Evolutionary conservation across 2,113 vertebrate species (phyloP), one percentile per base, ranked within the genome.

Genomic region (Eublepharis macularius): DNA sequence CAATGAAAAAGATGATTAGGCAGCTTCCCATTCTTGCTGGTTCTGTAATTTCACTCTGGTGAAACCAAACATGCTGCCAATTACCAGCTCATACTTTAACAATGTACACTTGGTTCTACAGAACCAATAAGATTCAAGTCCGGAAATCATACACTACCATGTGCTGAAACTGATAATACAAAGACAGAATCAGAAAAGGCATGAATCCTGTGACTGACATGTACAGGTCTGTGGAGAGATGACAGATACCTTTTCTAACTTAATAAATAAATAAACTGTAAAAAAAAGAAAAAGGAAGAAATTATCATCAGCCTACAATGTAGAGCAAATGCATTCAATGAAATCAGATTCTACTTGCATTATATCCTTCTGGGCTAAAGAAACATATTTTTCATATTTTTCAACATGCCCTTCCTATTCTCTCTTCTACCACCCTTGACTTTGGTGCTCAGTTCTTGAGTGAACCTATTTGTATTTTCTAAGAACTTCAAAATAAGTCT

Each of bases 401-500:
- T 57, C 54, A 57, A 57, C 54, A 57, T 0, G 0, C 32, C 26
- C 69, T 87, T 80, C 86, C 45, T 66, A 21, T 66, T 84, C 85
- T 69, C 65, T 39, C 78, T 75, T 51, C 45, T 70, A 77, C 26
- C 70, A 89, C 84, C 69, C 76, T 83, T 74, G 41, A 65, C 34
- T 24, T 21, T 12, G 0, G 26, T 51, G 45, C 34, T 88, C 88
- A 43, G 41, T 47, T 43, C 66, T 68, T 78, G 78, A 88, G 45
- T 69, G 13, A 92, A 94, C 88, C 83, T 87, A 90, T 1, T 68
- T 90, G 78, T 13, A 77, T 86, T 88, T 57, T 91, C 80, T 63
- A 4, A n/a, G 72, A 89, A 54, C 34, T 75, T 13, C n/a, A n/a
- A n/a, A n/a, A n/a, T n/a, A n/a, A n/a, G n/a, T n/a, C n/a, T n/a